phyloP scores from a whole-genome alignment of 2,797 vertebrate genomes.

The Bufotes viridis region DNA sequence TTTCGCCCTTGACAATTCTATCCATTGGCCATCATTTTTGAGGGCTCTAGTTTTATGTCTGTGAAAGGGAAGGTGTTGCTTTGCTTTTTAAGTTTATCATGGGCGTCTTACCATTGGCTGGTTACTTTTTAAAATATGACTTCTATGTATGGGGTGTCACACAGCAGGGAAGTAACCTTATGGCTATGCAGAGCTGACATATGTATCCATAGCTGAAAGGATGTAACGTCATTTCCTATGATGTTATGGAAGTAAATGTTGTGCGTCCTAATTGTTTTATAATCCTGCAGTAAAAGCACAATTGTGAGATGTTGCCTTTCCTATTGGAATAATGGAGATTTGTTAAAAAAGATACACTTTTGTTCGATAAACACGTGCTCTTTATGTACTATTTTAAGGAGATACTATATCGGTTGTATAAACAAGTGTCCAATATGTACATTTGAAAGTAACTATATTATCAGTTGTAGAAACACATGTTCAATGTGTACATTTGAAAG shows the following conservation, averaged over 20 bases:
- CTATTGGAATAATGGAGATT: not conserved
- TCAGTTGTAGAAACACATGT: too few relatives aligned
- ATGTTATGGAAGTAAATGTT: slow-evolving; percentile 3
- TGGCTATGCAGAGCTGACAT: not conserved
- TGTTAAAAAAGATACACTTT: not conserved
- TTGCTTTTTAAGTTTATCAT: not conserved
- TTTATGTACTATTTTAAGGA: not conserved
- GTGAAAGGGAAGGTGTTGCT: not conserved
- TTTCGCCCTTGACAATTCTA: not conserved
- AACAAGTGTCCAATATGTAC: not conserved
- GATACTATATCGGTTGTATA: not conserved
- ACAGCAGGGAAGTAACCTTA: not conserved
- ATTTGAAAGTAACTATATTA: not conserved
- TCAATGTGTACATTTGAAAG: too few relatives aligned
- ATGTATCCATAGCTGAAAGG: not conserved
- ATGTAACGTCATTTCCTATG: not conserved
- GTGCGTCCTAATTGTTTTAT: not conserved
- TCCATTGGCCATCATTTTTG: too few relatives aligned
- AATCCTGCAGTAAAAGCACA: slow-evolving; percentile 1
- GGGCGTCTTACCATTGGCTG: not conserved
- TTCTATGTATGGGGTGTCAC: not conserved
- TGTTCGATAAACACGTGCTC: not conserved
- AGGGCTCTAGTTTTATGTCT: not conserved
- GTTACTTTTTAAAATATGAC: not conserved
- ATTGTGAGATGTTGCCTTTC: not conserved